Evolutionary conservation across 2,888 invertebrate species (phyloP).

Genomic region (Stenchaetothrips biformis): DNA sequence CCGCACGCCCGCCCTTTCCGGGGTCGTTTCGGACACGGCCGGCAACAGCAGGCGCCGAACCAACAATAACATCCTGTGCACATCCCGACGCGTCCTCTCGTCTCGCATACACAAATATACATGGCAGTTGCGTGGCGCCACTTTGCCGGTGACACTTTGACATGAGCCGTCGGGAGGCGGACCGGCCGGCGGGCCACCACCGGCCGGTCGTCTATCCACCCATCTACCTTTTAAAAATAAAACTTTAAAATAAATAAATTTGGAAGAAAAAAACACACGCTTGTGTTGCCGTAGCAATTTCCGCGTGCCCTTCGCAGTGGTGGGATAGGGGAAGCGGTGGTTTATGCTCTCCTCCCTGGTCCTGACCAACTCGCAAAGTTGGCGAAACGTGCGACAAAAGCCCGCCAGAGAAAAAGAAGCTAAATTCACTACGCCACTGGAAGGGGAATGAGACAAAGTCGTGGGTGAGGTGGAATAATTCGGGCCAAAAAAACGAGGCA

Average conservation of each 20-base stretch:
- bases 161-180: background rate
- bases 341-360: too few relatives aligned
- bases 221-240: background rate
- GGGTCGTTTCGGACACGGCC: too few relatives aligned
- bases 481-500: background rate
- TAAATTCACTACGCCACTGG: background rate
- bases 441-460: background rate
- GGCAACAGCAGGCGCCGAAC: background rate
- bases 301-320: too few relatives aligned
- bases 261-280: background rate
- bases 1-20: too few relatives aligned
- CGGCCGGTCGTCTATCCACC: background rate
- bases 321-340: too few relatives aligned
- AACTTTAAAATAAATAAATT: background rate
- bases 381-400: too few relatives aligned
- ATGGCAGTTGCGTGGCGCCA: background rate
- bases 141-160: background rate
- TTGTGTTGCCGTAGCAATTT: too few relatives aligned
- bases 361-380: too few relatives aligned
- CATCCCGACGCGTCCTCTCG: background rate
- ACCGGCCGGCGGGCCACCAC: background rate
- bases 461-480: background rate
- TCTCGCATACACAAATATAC: constrained; percentile 9
- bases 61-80: constrained; percentile 10
- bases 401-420: background rate